Evolutionary conservation across 2,113 vertebrate genomes (phyloP), one percentile per base, ranked within the genome.

Genomic region (Macquaria australasica): DNA sequence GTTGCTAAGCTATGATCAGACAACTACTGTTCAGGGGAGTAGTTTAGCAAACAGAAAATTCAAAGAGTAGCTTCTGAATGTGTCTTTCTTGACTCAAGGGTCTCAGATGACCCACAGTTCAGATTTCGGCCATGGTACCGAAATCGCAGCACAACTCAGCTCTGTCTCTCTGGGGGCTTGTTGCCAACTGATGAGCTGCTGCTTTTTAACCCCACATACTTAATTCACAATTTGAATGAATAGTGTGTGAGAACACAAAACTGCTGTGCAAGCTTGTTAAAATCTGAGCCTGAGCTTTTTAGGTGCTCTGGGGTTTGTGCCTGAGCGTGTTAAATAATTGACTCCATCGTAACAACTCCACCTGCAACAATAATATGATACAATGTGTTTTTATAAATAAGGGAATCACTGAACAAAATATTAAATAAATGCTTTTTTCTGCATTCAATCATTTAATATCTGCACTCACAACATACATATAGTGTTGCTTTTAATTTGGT

Each of bases 181-280:
- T 53, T 73, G 55, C 59, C 48, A 64, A 37, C 55, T 69, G 48
- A 87, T 83, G 53, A 82, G 60, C 68, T 66, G 60, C 55, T 50
- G 59, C 45, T 74, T 74, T 81, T 81, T 74, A 62, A 79, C 48
- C 45, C 68, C 7, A 50, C 59, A 75, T 34, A 63, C 39, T 74
- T 58, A 72, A 77, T 73, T 37, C 45, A 80, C 4, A 73, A 71
- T 82, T 55, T 55, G 28, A 60, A 50, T 58, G 20, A 68, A 62
- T 10, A 58, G 45, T 51, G 53, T 45, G 7, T 11, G 60, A 34
- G n/a, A 43, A 55, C 41, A 79, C 15, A 37, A 74, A 82, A 79
- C 9, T 15, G 51, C 70, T 86, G 64, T 9, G 23, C 39, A 83
- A 74, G 66, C 71, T 79, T 62, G 55, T 69, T 63, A 75, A 81